Base-by-base conservation (phyloP, 2,888 invertebrate species). In the Tineola bisselliella region DNA sequence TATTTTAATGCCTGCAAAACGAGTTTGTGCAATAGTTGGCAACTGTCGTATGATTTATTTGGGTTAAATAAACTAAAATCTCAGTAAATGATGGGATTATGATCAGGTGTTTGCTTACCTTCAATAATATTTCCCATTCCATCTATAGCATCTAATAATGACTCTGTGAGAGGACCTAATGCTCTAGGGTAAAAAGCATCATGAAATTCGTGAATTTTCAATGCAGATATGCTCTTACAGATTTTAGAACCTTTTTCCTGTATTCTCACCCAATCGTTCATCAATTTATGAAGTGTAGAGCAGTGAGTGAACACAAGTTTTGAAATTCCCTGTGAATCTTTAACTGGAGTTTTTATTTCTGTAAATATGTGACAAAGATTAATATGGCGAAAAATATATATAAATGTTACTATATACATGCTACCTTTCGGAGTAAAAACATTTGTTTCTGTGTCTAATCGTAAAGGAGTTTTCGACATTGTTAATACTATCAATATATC, bases 291-390 rank as follows among this genome's bases (percentile, higher is more conserved):
- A 8, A 87, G 66, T 30, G 73, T 77, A 0, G 77, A 75, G 25
- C 84, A 65, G 63, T 86, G 86, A 4, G 76, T 77, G 63, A 75
- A 84, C 8, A 84, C 77, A 0, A 81, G 82, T 69, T 78, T 84
- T 0, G 81, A 74, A 44, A 84, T 68, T 4, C 76, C 82, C 30
- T 76, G 71, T 17, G 70, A 69, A 60, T 80, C 77, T 69, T 81
- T 83, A 62, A 67, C 76, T 8, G 81, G 79, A 17, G 77, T 73
- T 33, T 70, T 65, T 60, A 79, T 65, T 67, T 84, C 86, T 86
- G 68, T 62, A 81, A 82, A 59, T 43, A n/a, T n/a, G n/a, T 31
- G 6, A 31, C 31, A 31, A 31, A 31, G n/a, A n/a, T n/a, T n/a
- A n/a, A n/a, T n/a, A n/a, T n/a, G n/a, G n/a, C n/a, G n/a, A n/a